Evolutionary conservation across 1,140 invertebrate genomes (phyloP).

Genomic region (Microplitis demolitor): DNA sequence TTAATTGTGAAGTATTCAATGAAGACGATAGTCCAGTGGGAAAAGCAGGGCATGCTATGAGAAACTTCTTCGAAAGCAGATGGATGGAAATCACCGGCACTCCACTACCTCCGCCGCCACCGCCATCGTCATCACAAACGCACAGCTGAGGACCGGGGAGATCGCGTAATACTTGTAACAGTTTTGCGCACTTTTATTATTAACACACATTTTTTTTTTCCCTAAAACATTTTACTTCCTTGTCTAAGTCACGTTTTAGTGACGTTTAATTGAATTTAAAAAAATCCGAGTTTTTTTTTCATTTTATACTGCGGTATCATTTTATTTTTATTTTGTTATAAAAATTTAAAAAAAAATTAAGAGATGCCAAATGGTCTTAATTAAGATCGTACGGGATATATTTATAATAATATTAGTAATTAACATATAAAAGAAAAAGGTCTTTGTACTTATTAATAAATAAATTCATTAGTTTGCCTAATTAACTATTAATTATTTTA

Average conservation of each 20-base stretch:
- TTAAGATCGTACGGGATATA: not conserved
- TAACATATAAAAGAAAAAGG: not conserved
- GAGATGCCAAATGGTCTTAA: constrained; percentile 1
- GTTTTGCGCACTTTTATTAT: constrained; percentile 61
- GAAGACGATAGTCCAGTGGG: constrained; percentile 96
- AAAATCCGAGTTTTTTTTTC: not conserved
- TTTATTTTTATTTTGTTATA: too few species aligned
- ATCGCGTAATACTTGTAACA: constrained; percentile 59
- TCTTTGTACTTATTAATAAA: not conserved
- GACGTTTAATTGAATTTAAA: not conserved
- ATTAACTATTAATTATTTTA: not conserved
- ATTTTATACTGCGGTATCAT: too few species aligned
- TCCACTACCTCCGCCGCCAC: constrained; percentile 38
- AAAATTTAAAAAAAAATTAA: not conserved
- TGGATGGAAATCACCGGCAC: constrained; percentile 73
- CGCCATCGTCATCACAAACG: constrained; percentile 48
- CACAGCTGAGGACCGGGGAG: constrained; percentile 61
- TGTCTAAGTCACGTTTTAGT: constrained; percentile 14
- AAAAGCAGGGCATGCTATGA: constrained; percentile 89
- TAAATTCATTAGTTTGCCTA: not conserved
- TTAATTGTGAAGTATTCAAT: constrained; percentile 97
- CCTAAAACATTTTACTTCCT: not conserved
- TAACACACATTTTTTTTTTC: constrained; percentile 28
- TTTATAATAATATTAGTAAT: not conserved
- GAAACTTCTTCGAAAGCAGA: constrained; percentile 87